Evolutionary conservation across 2,113 vertebrate species (phyloP).

Genomic region (Sardina pilchardus): DNA sequence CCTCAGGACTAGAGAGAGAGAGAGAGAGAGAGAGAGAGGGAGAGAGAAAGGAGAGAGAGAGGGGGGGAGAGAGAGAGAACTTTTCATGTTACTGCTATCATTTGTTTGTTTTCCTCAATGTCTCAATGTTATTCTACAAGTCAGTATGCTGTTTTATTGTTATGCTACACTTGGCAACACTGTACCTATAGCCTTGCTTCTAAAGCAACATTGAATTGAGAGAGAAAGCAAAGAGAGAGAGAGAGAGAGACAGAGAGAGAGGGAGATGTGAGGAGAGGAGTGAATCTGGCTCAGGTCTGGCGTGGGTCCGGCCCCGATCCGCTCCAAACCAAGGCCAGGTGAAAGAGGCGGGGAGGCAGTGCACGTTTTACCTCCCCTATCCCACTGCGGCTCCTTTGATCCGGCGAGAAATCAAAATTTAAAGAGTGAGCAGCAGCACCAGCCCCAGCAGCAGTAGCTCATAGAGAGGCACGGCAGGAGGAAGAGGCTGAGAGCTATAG

Average conservation of each 20-base stretch:
- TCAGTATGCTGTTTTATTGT: too few species aligned
- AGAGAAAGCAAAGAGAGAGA: background rate
- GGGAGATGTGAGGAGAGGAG: background rate
- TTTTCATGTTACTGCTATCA: too few species aligned
- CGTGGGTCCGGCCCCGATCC: too few species aligned
- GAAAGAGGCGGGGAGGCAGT: background rate
- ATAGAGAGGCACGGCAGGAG: background rate
- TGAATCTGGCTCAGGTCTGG: background rate
- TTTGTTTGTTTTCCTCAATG: too few species aligned
- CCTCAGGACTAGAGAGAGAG: background rate
- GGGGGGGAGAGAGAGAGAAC: background rate
- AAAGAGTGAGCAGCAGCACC: conserved; percentile 63
- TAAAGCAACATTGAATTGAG: background rate
- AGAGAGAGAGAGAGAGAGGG: background rate
- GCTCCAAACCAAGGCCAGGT: too few species aligned
- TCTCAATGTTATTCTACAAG: too few species aligned
- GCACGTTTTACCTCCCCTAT: conserved; percentile 45
- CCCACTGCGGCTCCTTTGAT: conserved; percentile 58
- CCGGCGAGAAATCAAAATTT: conserved; percentile 63
- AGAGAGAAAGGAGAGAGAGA: background rate
- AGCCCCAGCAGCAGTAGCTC: background rate
- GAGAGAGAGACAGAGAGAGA: background rate
- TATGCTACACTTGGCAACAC: too few species aligned
- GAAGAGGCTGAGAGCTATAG: conserved; percentile 44
- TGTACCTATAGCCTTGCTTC: too few species aligned